A percentile compares a stretch with the other conserved stretches of the same genome.
Conservation (phyloP, 2,113 vertebrate genomes). For the Naja naja region DNA sequence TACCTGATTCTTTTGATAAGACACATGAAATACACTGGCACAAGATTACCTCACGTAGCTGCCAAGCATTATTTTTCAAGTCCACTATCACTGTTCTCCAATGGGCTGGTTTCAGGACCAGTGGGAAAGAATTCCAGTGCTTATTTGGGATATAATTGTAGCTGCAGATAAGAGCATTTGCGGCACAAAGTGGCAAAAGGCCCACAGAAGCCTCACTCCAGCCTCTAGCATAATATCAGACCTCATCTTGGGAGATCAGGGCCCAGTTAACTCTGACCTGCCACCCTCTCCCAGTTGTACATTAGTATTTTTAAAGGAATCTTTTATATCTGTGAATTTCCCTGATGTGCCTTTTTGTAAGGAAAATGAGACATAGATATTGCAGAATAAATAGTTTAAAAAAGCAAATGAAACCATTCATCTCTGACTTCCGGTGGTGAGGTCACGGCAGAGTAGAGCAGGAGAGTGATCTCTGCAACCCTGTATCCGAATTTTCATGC, state of each 20-base stretch:
- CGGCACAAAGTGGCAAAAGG: background rate
- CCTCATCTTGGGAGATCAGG: background rate
- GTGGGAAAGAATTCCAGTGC: background rate
- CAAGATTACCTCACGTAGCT: background rate
- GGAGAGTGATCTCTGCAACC: too few species aligned
- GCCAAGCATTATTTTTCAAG: background rate
- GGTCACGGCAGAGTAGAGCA: too few species aligned
- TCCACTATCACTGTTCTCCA: background rate
- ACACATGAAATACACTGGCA: background rate
- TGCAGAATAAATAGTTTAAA: background rate
- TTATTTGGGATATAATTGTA: background rate
- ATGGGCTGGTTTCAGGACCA: background rate
- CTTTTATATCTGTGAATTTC: background rate
- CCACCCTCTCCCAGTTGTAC: background rate
- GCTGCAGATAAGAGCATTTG: background rate
- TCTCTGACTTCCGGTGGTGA: too few species aligned
- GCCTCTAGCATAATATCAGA: background rate
- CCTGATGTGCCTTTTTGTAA: background rate
- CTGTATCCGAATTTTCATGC: too few species aligned
- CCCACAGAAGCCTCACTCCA: background rate
- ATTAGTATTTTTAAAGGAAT: background rate
- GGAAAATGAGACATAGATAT: background rate
- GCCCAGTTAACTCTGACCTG: background rate
- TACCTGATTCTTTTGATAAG: background rate
- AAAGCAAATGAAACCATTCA: background rate